Conservation (phyloP, 2,113 vertebrate genomes). For the Gyps fulvus region DNA sequence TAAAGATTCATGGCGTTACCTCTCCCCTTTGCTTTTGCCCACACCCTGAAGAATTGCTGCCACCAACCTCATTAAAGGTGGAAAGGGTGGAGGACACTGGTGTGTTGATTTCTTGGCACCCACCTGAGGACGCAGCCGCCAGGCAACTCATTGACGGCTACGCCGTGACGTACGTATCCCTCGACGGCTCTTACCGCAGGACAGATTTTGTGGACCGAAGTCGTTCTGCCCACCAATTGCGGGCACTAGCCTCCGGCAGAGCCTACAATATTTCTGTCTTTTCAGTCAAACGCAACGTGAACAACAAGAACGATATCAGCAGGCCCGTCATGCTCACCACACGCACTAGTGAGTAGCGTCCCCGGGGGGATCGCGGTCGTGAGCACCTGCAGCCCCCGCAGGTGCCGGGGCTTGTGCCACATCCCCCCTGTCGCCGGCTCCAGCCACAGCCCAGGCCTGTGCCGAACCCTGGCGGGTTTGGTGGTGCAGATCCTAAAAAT, state of each 20-base stretch:
- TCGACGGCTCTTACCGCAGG: constrained; percentile 82
- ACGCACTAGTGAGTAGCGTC: constrained; percentile 86
- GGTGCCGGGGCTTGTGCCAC: neutral
- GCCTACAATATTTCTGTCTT: constrained; percentile 97
- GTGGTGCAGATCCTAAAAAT: neutral
- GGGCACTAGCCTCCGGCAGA: constrained; percentile 84
- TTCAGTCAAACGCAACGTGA: constrained; percentile 89
- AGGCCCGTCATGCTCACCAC: constrained; percentile 84
- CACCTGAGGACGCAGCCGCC: constrained; percentile 73
- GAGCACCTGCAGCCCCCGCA: neutral
- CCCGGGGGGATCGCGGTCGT: neutral
- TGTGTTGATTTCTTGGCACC: constrained; percentile 91
- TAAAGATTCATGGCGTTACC: constrained; percentile 65
- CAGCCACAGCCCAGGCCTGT: neutral
- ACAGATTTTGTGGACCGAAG: constrained; percentile 89
- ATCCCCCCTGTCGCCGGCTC: neutral
- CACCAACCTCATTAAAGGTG: constrained; percentile 90
- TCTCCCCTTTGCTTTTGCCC: constrained; percentile 51
- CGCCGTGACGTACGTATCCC: constrained; percentile 86
- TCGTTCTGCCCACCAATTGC: constrained; percentile 85
- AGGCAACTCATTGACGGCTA: constrained; percentile 88
- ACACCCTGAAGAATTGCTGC: constrained; percentile 86
- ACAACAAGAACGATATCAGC: constrained; percentile 92
- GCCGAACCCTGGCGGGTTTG: neutral
- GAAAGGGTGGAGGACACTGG: constrained; percentile 90